Evolutionary conservation across 2,888 invertebrate genomes (phyloP).

Genomic region (Mycogona germanica): DNA sequence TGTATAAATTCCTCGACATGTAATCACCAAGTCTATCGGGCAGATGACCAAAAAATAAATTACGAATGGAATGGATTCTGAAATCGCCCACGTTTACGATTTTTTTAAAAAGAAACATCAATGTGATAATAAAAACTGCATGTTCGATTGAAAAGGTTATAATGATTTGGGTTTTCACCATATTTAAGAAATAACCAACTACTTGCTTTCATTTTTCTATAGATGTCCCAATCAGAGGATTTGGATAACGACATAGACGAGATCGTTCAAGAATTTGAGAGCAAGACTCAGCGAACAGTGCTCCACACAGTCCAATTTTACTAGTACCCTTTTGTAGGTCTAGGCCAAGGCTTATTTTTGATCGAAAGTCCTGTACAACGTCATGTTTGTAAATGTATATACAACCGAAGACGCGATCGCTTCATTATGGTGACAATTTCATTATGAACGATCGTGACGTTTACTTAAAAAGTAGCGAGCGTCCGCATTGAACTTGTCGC

Average conservation of each 20-base stretch:
- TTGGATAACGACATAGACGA: conserved; percentile 97
- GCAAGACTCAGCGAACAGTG: conserved; percentile 61
- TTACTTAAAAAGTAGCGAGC: neutral
- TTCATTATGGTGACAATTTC: too few relatives aligned
- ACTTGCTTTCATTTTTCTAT: conserved; percentile 30
- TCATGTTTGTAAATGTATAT: conserved; percentile 1
- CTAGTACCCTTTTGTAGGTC: conserved; percentile 37
- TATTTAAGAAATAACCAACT: conserved; percentile 11
- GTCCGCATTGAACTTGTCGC: neutral
- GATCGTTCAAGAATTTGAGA: conserved; percentile 85
- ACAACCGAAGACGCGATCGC: too few relatives aligned
- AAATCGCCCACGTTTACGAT: too few relatives aligned
- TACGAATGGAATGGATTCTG: too few relatives aligned
- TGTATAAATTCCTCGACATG: too few relatives aligned
- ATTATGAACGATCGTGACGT: neutral
- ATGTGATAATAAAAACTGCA: too few relatives aligned
- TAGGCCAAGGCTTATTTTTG: too few relatives aligned
- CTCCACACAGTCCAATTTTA: conserved; percentile 92
- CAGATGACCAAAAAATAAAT: too few relatives aligned
- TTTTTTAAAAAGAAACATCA: too few relatives aligned
- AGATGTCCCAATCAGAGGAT: conserved; percentile 80
- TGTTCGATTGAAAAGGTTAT: neutral
- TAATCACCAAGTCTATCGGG: too few relatives aligned
- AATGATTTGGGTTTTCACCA: conserved; percentile 1
- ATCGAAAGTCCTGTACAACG: too few relatives aligned